phyloP scores from a whole-genome alignment of 2,113 vertebrate species.

The Leptosomus discolor region DNA sequence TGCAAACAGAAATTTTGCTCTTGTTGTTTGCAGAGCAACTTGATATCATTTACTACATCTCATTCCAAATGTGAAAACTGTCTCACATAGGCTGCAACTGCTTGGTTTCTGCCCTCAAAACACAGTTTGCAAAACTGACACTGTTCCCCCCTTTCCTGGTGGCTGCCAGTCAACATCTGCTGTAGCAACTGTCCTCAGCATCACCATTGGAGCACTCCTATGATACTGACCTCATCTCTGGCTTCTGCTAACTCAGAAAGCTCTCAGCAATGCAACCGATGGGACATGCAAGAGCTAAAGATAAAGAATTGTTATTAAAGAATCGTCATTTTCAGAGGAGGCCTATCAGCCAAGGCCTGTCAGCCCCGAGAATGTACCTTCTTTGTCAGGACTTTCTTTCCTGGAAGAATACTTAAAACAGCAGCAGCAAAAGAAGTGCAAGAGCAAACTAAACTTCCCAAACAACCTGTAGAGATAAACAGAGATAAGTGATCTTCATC shows the following conservation, averaged over 20 bases:
- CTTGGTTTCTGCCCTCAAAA: background rate
- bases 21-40: background rate
- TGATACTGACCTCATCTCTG: background rate
- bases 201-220: accelerated
- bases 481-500: background rate
- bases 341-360: background rate
- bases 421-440: background rate
- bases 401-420: background rate
- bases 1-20: background rate
- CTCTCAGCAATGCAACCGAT: background rate
- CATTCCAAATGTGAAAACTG: background rate
- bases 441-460: background rate
- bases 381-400: background rate
- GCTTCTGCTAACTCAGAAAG: background rate
- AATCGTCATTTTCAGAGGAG: background rate
- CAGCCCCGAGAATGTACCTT: background rate
- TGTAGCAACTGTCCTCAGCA: accelerated
- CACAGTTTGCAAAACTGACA: accelerated
- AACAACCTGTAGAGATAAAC: background rate
- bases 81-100: background rate
- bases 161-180: background rate
- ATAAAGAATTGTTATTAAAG: background rate
- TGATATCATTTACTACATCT: background rate
- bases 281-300: background rate
- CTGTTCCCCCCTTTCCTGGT: background rate